Evolutionary conservation across 1,140 invertebrate genomes (phyloP), one percentile per base, ranked within the genome.

Genomic region (Lethrus apterus): DNA sequence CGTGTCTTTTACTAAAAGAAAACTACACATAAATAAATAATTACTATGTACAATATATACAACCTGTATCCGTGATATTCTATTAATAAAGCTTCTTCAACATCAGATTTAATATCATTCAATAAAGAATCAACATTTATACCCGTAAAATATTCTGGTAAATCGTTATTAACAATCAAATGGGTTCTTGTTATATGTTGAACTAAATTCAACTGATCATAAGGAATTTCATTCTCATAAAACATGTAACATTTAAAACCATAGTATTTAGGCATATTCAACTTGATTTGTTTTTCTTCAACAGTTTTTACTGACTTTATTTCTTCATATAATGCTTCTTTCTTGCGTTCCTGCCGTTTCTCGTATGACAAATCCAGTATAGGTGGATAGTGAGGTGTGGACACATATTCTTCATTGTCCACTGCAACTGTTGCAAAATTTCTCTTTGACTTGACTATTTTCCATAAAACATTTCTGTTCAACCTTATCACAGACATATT

Each of bases 191-290:
- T 91, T 31, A 81, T 74, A 58, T 80, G 78, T 57, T 88, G 79
- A 8, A 77, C 68, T 26, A 82, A 67, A 4, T 75, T 67, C 55
- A 87, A 62, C 24, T 76, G 70, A 67, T 86, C 80, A 55, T 86
- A 89, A 2, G 75, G 77, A 33, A 81, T 57, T 14, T 51, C 33
- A 34, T 72, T 61, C 58, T 87, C 81, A 1, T 70, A 60, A 3
- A 90, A 59, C 47, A 77, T 66, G 15, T 79, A 59, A 19, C 72
- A 74, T 51, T 74, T 75, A 71, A 77, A 90, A 4, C 87, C 86
- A 65, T 87, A 90, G 62, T 83, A 88, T 35, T 75, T 73, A 4
- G 83, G 81, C 76, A 90, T 81, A 62, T 88, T 89, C 2, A 88
- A 44, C 57, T 83, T 83, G 32, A 86, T 78, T 42, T 86, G 70